Evolutionary conservation across 2,113 vertebrate species (phyloP).

Genomic region (Calyptommatus sinebrachiatus): DNA sequence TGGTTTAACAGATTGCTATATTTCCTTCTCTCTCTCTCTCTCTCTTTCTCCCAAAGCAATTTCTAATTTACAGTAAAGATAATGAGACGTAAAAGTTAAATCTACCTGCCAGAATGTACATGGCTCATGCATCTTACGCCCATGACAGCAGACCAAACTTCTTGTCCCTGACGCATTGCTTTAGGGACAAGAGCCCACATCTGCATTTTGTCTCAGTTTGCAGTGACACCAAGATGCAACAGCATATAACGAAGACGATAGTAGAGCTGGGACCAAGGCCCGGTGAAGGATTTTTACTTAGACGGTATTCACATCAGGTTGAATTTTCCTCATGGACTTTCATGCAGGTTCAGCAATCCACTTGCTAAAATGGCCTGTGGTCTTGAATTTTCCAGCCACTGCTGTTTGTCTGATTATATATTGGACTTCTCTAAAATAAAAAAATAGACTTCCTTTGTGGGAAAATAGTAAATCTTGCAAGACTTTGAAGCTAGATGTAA

Average conservation of each 20-base stretch:
- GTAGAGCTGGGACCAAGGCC: not conserved
- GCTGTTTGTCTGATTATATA: no score
- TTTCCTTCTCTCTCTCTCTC: not conserved
- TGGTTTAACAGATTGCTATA: constrained; percentile 57
- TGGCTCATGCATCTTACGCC: constrained; percentile 43
- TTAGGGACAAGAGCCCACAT: constrained; percentile 30
- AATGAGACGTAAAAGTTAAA: constrained; percentile 62
- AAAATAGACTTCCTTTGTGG: no score
- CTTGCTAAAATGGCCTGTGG: no score
- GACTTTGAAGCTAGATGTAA: no score
- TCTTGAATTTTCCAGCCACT: no score
- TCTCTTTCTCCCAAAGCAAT: constrained; percentile 49
- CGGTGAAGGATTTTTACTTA: no score
- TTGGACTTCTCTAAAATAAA: no score
- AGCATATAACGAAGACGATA: constrained; percentile 34
- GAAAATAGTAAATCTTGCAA: no score
- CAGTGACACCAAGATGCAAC: not conserved
- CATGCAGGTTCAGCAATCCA: no score
- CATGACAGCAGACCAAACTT: constrained; percentile 28
- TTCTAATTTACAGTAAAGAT: constrained; percentile 68
- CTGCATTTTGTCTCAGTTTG: constrained; percentile 4
- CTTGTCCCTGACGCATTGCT: not conserved
- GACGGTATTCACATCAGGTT: no score
- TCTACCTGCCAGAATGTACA: constrained; percentile 55
- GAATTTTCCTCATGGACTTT: no score